phyloP scores from a whole-genome alignment of 2,888 invertebrate species.

The Calephelis perditalis region DNA sequence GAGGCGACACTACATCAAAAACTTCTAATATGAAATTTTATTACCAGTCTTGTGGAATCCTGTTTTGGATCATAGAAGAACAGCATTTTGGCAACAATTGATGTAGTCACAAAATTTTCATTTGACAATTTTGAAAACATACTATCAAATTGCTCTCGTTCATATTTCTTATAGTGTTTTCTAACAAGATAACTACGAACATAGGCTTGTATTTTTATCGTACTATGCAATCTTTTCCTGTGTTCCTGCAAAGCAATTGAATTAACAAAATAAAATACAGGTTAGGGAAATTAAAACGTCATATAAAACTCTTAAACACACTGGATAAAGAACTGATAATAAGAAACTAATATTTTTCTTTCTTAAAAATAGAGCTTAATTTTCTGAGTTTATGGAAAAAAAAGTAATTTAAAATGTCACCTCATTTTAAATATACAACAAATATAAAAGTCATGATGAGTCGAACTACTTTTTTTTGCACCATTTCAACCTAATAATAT shows the following conservation, averaged over 20 bases:
- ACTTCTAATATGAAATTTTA: slow-evolving; percentile 31
- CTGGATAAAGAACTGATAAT: too few relatives aligned
- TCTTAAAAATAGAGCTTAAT: too few relatives aligned
- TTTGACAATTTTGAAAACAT: slow-evolving; percentile 32
- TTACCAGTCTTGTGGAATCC: slow-evolving; percentile 77
- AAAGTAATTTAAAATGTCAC: too few relatives aligned
- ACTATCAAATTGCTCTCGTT: slow-evolving; percentile 84
- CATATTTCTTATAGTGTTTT: slow-evolving; percentile 80
- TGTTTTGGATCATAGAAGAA: slow-evolving; percentile 86
- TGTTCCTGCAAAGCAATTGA: slow-evolving; percentile 73
- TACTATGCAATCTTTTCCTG: slow-evolving; percentile 84
- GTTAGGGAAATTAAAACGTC: too few relatives aligned
- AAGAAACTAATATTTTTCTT: too few relatives aligned
- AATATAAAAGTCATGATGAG: too few relatives aligned
- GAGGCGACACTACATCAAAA: too few relatives aligned
- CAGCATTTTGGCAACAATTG: slow-evolving; percentile 82
- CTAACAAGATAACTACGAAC: slow-evolving; percentile 86
- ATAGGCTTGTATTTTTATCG: slow-evolving; percentile 89
- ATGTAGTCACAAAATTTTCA: slow-evolving; percentile 49
- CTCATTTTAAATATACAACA: too few relatives aligned
- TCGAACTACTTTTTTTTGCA: too few relatives aligned
- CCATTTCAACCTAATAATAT: too few relatives aligned
- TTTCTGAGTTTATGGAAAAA: too few relatives aligned
- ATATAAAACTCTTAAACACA: too few relatives aligned
- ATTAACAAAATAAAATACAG: background rate